Evolutionary conservation across 1,140 invertebrate species (phyloP).

Genomic region (Aculops lycopersici): DNA sequence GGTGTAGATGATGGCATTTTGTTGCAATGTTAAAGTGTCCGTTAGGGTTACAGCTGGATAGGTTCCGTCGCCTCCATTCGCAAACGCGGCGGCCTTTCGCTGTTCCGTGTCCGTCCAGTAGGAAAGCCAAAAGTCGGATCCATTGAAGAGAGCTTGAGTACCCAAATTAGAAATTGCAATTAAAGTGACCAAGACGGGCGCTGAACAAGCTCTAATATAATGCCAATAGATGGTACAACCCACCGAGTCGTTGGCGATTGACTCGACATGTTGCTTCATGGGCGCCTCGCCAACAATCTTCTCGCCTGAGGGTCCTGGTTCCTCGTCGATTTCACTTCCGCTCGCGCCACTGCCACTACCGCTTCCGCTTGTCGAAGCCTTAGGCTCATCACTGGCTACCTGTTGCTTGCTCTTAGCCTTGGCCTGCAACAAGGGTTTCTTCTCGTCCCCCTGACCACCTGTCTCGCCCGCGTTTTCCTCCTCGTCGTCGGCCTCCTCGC

Average conservation of each 20-base stretch:
- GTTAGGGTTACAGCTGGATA: background rate
- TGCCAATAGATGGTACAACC: constrained; percentile 8
- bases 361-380: background rate
- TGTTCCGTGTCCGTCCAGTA: constrained; percentile 8
- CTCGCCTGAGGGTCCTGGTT: background rate
- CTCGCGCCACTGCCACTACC: background rate
- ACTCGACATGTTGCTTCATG: constrained; percentile 6
- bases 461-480: background rate
- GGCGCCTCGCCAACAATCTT: background rate
- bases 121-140: constrained; percentile 12
- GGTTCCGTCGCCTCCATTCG: no score
- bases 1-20: constrained; percentile 13
- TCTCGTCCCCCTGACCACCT: no score
- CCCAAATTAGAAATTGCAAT: constrained; percentile 9
- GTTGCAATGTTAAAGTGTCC: background rate
- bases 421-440: no score
- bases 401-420: no score
- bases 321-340: background rate
- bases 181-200: constrained; percentile 3
- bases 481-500: background rate
- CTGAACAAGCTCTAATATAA: constrained; percentile 10
- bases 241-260: constrained; percentile 6
- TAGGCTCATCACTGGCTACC: background rate
- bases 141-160: constrained; percentile 12
- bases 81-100: background rate